Percentiles rank a stretch among this genome's conserved stretches.
These are phyloP conservation scores for Geodia barretti DNA, from an alignment of 37 sponge, comb jelly and placozoan species.

Conservation along the genomic window DNA sequence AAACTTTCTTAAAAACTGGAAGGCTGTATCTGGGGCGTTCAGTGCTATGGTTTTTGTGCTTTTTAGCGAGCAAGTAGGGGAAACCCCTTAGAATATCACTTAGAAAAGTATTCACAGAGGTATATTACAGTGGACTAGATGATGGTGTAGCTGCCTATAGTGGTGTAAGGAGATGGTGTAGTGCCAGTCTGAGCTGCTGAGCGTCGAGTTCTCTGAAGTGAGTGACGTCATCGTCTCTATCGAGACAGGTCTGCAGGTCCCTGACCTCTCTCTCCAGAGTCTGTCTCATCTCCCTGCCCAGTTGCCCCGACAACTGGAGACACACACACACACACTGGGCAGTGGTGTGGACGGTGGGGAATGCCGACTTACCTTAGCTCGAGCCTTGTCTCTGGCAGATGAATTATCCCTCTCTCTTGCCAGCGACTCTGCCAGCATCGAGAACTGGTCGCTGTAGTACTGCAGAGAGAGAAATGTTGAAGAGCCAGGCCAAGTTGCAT, in stretches of 20 bases:
- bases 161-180: background rate
- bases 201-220: conserved; percentile 84
- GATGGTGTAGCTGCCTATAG: too few relatives aligned
- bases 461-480: background rate
- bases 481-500: too few relatives aligned
- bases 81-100: too few relatives aligned
- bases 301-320: conserved; percentile 25
- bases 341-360: background rate
- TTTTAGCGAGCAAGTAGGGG: too few relatives aligned
- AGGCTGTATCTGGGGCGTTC: too few relatives aligned
- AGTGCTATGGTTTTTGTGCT: too few relatives aligned
- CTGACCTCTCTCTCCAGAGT: conserved; percentile 58
- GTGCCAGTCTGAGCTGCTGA: conserved; percentile 20
- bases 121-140: too few relatives aligned
- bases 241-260: conserved; percentile 52
- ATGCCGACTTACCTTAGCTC: conserved; percentile 20
- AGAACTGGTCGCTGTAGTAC: conserved; percentile 71
- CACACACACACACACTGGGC: background rate
- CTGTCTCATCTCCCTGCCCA: conserved; percentile 52
- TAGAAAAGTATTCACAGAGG: too few relatives aligned
- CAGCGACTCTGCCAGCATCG: conserved; percentile 60
- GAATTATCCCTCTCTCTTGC: conserved; percentile 48
- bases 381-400: conserved; percentile 54
- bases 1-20: too few relatives aligned
- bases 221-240: conserved; percentile 56